phyloP scores from a whole-genome alignment of 2,797 vertebrate species.

The Lagocephalus sceleratus region DNA sequence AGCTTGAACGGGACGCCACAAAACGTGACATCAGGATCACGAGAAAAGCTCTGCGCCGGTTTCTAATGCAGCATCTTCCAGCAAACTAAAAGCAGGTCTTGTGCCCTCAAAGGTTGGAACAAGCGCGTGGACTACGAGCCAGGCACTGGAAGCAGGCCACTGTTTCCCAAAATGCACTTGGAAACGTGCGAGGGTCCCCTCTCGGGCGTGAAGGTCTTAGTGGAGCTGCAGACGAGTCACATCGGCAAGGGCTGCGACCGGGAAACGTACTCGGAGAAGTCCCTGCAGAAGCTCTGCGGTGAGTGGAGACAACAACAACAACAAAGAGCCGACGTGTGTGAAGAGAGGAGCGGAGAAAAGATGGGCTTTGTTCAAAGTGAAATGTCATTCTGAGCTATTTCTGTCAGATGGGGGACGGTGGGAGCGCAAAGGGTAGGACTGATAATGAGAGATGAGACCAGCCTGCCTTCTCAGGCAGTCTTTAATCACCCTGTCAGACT shows the following conservation, averaged over 20 bases:
- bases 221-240: constrained; percentile 90
- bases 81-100: constrained; percentile 1
- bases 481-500: background rate
- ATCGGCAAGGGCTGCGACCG: constrained; percentile 93
- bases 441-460: constrained; percentile 32
- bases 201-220: constrained; percentile 83
- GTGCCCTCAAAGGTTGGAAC: constrained; percentile 82
- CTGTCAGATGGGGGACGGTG: constrained; percentile 5
- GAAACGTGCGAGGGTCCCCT: constrained; percentile 90
- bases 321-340: background rate
- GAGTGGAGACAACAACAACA: constrained; percentile 36
- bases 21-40: too few relatives aligned
- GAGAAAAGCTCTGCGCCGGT: too few relatives aligned
- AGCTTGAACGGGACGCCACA: too few relatives aligned
- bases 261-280: constrained; percentile 92
- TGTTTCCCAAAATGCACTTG: constrained; percentile 89
- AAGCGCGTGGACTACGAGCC: constrained; percentile 91
- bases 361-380: constrained; percentile 19
- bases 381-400: constrained; percentile 5
- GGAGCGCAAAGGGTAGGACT: constrained; percentile 22
- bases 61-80: too few relatives aligned
- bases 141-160: constrained; percentile 86
- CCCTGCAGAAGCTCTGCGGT: constrained; percentile 95
- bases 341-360: constrained; percentile 5
- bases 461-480: constrained; percentile 19